A percentile compares a stretch with the other conserved stretches of the same genome.
Evolutionary conservation across 2,888 invertebrate genomes (phyloP).

Genomic region (Capitulum mitella): DNA sequence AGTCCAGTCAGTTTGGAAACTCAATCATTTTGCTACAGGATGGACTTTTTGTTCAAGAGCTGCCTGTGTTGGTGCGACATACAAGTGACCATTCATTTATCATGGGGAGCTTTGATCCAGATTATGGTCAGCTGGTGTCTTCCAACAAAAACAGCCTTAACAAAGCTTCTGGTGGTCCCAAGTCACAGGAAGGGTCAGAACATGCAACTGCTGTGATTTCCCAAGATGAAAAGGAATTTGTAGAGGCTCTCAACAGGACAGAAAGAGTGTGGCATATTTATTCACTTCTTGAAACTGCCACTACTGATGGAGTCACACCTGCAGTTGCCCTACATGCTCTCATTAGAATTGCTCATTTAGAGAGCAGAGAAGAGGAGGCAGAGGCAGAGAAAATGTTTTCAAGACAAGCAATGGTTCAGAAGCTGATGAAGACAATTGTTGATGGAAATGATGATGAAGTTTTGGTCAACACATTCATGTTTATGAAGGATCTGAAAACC

Average conservation of each 20-base stretch:
- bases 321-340: conserved; percentile 46
- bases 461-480: conserved; percentile 45
- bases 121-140: too few species aligned
- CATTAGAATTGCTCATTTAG: conserved; percentile 38
- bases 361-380: conserved; percentile 34
- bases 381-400: conserved; percentile 45
- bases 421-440: conserved; percentile 48
- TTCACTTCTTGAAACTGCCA: conserved; percentile 46
- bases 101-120: not conserved
- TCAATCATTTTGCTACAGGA: conserved; percentile 58
- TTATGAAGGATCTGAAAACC: conserved; percentile 37
- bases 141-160: too few species aligned
- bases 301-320: conserved; percentile 48
- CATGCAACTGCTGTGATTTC: too few species aligned
- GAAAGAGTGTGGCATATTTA: conserved; percentile 43
- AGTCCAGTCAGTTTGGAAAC: conserved; percentile 40
- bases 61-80: conserved; percentile 56
- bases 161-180: too few species aligned
- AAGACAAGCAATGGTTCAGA: conserved; percentile 45
- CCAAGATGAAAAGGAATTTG: conserved; percentile 35
- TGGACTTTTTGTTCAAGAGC: conserved; percentile 58
- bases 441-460: conserved; percentile 43
- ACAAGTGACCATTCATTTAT: conserved; percentile 36
- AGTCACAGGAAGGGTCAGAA: too few species aligned
- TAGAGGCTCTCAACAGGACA: conserved; percentile 42